Evolutionary conservation across 2,113 vertebrate species (phyloP), one percentile per base, ranked within the genome.

Genomic region (Dasyprocta punctata): DNA sequence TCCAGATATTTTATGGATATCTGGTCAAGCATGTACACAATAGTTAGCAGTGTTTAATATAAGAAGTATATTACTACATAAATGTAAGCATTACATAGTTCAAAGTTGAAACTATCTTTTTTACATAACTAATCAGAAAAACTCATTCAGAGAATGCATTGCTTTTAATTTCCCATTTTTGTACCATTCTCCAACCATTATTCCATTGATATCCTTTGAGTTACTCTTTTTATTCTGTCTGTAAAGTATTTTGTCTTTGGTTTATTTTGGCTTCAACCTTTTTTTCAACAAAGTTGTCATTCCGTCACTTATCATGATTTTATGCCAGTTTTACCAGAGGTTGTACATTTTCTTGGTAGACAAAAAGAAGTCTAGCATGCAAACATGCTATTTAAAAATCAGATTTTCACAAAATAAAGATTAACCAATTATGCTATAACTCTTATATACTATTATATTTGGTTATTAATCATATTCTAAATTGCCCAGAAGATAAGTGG

Each of bases 221-320:
- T 13, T 86, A 60, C 2, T 1, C 3, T 2, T 49, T 88, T 3
- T 92, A 49, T 5, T 52, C 8, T 88, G 0, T 52, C 19, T 41
- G 56, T 63, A 85, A 90, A 7, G 26, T n/a, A 17, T 36, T 41
- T 88, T 5, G 22, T 5, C 19, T 88, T 73, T 85, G 9, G 0
- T 4, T 71, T 61, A 49, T 12, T 38, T 65, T 93, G 38, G 3
- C 2, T 86, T 56, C 26, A 56, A 2, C n/a, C 8, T 80, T 58
- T 33, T 38, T 7, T 1, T 4, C 0, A 47, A 60, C 7, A 2
- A 61, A 38, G 3, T 22, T 85, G 17, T 9, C 8, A 71, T 2
- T 84, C 17, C 80, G 75, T 44, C 11, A 30, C 14, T 89, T 84
- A 19, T 30, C 38, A 4, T 80, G 19, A 20, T 78, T 84, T 36